Evolutionary conservation across 2,888 invertebrate species (phyloP), one percentile per base, ranked within the genome.

Genomic region (Drosophila fulvimacula): DNA sequence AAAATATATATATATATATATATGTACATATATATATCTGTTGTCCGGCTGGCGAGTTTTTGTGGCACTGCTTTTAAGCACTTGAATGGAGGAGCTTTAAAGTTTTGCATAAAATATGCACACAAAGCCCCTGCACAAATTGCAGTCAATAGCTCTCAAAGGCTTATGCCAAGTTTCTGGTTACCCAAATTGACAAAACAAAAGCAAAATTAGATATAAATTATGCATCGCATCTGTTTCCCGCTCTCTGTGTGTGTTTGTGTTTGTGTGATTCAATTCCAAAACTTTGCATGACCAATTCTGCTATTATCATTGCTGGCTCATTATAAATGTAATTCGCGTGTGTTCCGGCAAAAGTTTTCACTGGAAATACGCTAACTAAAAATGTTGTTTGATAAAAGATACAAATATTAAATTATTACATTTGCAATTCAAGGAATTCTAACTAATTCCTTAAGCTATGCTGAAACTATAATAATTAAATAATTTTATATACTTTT

Each of bases 91-190:
- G 55, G 10, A 56, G 68, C 69, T 73, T 85, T 76, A 78, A 79
- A 74, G 71, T 73, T 81, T 73, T 82, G 71, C 81, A 82, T 86
- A 69, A 81, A 74, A 81, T 84, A 81, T 84, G 84, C 81, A 81
- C 56, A 79, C 67, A 82, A 81, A 85, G 79, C 65, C 79, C 60
- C 66, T 65, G 69, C 74, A 70, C 86, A 86, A 86, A 86, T 81
- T 82, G 86, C 81, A 81, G 86, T 82, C 86, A 86, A 86, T 86
- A 69, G 81, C 61, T 64, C 58, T 57, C 39, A 57, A 60, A 62
- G 69, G 82, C 86, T 86, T 83, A 82, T 62, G 69, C 74, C 70
- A 86, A 82, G 76, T 79, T 81, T 77, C 71, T 66, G 76, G 86
- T 77, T 75, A 66, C 65, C 75, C 75, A 73, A 73, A 73, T 83